Base-by-base conservation (phyloP, 2,888 invertebrate genomes). In the Drosophila neotestacea region DNA sequence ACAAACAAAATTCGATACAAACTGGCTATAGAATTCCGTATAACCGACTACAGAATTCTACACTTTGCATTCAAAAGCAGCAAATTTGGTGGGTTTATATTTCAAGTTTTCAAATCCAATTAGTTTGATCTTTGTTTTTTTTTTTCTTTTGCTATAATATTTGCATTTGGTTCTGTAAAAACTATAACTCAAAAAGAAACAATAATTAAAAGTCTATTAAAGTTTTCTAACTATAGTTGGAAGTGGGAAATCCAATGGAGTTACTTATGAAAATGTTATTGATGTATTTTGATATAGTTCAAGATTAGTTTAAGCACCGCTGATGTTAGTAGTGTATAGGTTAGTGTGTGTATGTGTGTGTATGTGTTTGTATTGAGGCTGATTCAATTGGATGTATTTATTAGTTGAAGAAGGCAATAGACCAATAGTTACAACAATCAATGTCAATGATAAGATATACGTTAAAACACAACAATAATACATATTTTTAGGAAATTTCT, bases 1-100 rank as follows among this genome's bases (percentile, higher is more conserved):
- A 91, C 90, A 90, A 91, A 91, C 91, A 90, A 91, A 91, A 91
- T 89, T 91, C 88, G 91, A 91, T 81, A 89, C 90, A 91, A 89
- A 90, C 90, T 79, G 88, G 84, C 79, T 78, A 90, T 82, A 83
- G 91, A 90, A 88, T 77, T 91, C 74, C 74, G 80, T 84, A 87
- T 66, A 72, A 71, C 73, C 73, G 70, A 73, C 78, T 80, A 82
- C 68, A 30, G 77, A 78, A 86, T 88, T 83, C 80, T 88, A 87
- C 77, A 65, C 73, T 82, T 76, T 72, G 77, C 84, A 84, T 85
- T 73, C 71, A 78, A 81, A 87, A 87, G 83, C 85, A 85, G 74
- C 74, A 74, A 67, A 80, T 78, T 86, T 76, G 89, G 69, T 88
- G 89, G 83, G 85, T 75, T 69, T 70, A 84, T 81, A 79, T 85